Base-by-base conservation (phyloP, 2,888 invertebrate species). In the Trisateles emortualis region DNA sequence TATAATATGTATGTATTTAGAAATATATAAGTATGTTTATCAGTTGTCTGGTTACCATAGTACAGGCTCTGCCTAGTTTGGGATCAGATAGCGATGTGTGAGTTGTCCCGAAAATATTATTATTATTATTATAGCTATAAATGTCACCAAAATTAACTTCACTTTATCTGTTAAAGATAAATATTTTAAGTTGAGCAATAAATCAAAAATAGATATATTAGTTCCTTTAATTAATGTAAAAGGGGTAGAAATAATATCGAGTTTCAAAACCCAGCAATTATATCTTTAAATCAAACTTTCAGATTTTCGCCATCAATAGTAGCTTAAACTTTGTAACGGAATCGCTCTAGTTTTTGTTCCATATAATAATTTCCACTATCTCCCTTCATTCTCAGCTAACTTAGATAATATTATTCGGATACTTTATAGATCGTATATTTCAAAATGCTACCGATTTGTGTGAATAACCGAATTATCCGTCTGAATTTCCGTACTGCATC, bases 391-490 rank as follows among this genome's bases (percentile, higher is more conserved):
- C 36, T 30, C 29, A 24, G 57, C 48, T 58, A 56, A 53, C 40
- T 57, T 43, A 59, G 47, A 64, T 55, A 59, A 52, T 62, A 65
- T n/a, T n/a, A n/a, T 70, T 56, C 44, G 36, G 41, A 56, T 59
- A 55, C 44, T 65, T 68, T 68, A 57, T 65, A 46, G 53, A 38
- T 57, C 54, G 39, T 59, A 63, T 60, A 63, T 68, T 51, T 49
- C 52, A 57, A 63, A 60, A 55, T 56, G 60, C 35, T 47, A 57
- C 57, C 48, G 45, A 45, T 55, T 29, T 43, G 62, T 56, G 57
- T 65, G 62, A 60, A 59, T 58, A 57, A 56, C 60, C 66, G 52
- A 48, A 58, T 58, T 59, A 69, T 69, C 68, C 62, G 56, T 70
- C 52, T 59, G 54, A 59, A 65, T 56, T 48, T 60, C 39, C 43